Percentiles rank a stretch among this genome's conserved stretches.
Conservation (phyloP, 2,888 invertebrate genomes). For the Mellilla xanthometata region DNA sequence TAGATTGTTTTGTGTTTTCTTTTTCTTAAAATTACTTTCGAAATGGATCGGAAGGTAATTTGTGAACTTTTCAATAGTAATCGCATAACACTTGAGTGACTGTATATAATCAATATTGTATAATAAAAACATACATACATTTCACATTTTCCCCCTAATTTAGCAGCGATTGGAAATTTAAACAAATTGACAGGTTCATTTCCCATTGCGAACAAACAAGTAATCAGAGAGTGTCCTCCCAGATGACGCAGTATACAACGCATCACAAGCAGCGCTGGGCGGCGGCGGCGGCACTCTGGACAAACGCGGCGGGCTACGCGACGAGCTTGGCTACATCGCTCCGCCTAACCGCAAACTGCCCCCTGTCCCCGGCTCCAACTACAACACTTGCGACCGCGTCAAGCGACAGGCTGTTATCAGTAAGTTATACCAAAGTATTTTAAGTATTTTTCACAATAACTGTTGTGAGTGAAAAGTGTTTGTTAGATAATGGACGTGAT, state of each 20-base stretch:
- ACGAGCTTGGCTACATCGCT: conserved; percentile 96
- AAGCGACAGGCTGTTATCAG: conserved; percentile 96
- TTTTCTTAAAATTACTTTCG: neutral
- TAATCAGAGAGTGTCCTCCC: no score
- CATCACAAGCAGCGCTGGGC: conserved; percentile 86
- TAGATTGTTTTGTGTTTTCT: conserved; percentile 9
- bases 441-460: no score
- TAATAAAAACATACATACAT: no score
- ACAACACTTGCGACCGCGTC: conserved; percentile 96
- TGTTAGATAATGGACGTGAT: no score
- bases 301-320: conserved; percentile 91
- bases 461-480: no score
- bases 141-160: no score
- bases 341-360: conserved; percentile 96
- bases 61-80: neutral
- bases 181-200: no score
- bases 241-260: conserved; percentile 97
- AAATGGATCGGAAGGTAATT: conserved; percentile 3
- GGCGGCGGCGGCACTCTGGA: conserved; percentile 89
- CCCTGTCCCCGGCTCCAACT: conserved; percentile 95
- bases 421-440: no score
- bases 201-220: no score
- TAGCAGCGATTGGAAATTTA: no score
- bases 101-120: no score
- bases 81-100: no score